Percentiles rank a stretch among this genome's conserved stretches.
These are phyloP conservation scores for Oligia fasciuncula DNA, from an alignment of 2,888 invertebrate species.

Conservation along the genomic window DNA sequence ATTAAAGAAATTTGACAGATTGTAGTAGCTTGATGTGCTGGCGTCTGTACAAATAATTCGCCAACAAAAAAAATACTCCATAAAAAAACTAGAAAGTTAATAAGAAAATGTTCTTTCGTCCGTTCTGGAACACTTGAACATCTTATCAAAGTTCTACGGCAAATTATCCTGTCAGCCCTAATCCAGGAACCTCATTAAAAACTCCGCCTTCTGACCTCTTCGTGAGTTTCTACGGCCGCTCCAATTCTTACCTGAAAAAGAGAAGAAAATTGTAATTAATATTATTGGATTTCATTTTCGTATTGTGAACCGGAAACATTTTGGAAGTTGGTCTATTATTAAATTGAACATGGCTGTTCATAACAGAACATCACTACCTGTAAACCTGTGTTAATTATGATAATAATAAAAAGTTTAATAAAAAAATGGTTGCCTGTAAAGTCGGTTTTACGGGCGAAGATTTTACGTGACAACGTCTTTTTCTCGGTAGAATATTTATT, in stretches of 20 bases:
- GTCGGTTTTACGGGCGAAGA: no score
- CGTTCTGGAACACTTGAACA: conserved; percentile 58
- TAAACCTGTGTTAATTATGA: neutral
- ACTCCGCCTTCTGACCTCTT: conserved; percentile 58
- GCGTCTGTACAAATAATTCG: neutral
- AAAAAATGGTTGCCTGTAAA: no score
- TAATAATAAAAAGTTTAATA: neutral
- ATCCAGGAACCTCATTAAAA: conserved; percentile 69
- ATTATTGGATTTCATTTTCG: conserved; percentile 31
- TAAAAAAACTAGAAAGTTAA: conserved; percentile 53
- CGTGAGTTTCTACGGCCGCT: conserved; percentile 46
- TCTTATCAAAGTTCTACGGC: conserved; percentile 71
- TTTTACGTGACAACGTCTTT: no score
- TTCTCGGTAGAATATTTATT: no score
- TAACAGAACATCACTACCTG: neutral
- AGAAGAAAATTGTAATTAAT: conserved; percentile 61
- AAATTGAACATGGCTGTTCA: neutral
- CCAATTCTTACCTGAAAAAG: conserved; percentile 67
- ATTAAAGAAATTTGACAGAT: no score
- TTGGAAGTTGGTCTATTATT: neutral
- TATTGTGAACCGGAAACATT: neutral
- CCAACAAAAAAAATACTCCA: conserved; percentile 33
- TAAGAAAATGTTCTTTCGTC: conserved; percentile 57
- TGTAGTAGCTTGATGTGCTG: no score
- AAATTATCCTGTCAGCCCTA: conserved; percentile 68